Evolutionary conservation across 1,140 invertebrate genomes (phyloP).

Genomic region (Drosophila hydei): DNA sequence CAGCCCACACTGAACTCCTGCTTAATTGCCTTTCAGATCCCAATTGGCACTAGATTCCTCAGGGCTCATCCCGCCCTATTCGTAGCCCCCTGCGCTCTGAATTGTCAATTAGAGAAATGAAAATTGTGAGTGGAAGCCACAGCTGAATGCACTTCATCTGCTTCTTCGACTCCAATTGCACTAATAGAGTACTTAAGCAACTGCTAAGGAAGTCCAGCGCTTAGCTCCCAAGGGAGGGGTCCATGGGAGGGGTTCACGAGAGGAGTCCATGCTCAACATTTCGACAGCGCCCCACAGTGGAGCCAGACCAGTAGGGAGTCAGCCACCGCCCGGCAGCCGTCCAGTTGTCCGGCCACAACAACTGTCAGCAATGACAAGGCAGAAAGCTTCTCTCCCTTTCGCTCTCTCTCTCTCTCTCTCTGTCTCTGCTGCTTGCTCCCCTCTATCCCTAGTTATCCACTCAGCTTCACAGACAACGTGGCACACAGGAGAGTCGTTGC

Average conservation of each 20-base stretch:
- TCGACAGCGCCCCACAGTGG: constrained; percentile 20
- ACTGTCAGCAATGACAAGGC: constrained; percentile 47
- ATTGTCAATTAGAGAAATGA: constrained; percentile 19
- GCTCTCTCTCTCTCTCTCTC: not conserved
- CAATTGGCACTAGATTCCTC: constrained; percentile 7
- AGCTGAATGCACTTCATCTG: constrained; percentile 22
- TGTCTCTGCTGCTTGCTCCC: not conserved
- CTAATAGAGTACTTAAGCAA: constrained; percentile 58
- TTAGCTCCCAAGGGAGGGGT: not conserved
- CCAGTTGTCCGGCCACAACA: constrained; percentile 10
- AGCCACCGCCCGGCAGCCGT: constrained; percentile 18
- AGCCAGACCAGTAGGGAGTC: not conserved
- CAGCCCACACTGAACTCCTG: not conserved
- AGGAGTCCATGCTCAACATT: constrained; percentile 14
- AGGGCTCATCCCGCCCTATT: not conserved
- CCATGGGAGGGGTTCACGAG: no score
- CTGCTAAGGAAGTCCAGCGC: constrained; percentile 5
- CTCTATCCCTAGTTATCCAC: not conserved
- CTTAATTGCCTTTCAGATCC: constrained; percentile 1
- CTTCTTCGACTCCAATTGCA: constrained; percentile 33
- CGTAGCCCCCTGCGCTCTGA: constrained; percentile 6
- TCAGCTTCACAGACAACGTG: constrained; percentile 30
- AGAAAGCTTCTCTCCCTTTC: not conserved
- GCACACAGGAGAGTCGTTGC: constrained; percentile 12
- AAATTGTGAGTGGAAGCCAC: constrained; percentile 7